Percentiles rank a stretch among this genome's conserved stretches.
Conservation (phyloP, 2,113 vertebrate species). For the Apeltes quadracus region DNA sequence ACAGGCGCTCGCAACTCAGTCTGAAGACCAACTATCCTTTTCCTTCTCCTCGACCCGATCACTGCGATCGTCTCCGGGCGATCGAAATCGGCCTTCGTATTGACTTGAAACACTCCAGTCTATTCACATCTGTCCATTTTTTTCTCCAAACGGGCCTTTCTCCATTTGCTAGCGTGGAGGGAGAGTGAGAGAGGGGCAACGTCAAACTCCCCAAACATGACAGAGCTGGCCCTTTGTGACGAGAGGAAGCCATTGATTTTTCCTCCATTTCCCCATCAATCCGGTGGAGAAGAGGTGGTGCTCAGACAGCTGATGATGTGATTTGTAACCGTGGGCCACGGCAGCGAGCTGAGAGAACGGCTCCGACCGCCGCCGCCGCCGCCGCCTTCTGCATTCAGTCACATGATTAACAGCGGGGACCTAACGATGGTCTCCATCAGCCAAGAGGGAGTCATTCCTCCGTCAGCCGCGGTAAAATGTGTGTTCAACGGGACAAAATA, state of each 20-base stretch:
- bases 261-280: constrained; percentile 82
- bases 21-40: constrained; percentile 53
- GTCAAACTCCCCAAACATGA: constrained; percentile 80
- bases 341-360: constrained; percentile 64
- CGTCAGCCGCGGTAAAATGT: constrained; percentile 54
- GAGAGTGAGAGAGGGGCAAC: constrained; percentile 64
- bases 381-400: constrained; percentile 61
- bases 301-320: constrained; percentile 81
- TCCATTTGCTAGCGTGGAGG: constrained; percentile 56
- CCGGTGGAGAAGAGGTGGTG: constrained; percentile 74
- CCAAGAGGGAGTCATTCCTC: constrained; percentile 57
- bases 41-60: constrained; percentile 48
- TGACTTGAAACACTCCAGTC: constrained; percentile 57
- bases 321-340: constrained; percentile 78
- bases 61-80: constrained; percentile 51
- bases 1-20: constrained; percentile 33
- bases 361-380: constrained; percentile 66
- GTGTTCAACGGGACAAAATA: constrained; percentile 40
- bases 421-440: constrained; percentile 73
- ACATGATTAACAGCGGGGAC: constrained; percentile 73
- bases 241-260: constrained; percentile 83
- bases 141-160: constrained; percentile 71
- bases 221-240: constrained; percentile 75
- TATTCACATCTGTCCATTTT: constrained; percentile 67
- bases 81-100: constrained; percentile 58